Conservation (phyloP, 2,113 vertebrate species). For the Opisthocomus hoazin region DNA sequence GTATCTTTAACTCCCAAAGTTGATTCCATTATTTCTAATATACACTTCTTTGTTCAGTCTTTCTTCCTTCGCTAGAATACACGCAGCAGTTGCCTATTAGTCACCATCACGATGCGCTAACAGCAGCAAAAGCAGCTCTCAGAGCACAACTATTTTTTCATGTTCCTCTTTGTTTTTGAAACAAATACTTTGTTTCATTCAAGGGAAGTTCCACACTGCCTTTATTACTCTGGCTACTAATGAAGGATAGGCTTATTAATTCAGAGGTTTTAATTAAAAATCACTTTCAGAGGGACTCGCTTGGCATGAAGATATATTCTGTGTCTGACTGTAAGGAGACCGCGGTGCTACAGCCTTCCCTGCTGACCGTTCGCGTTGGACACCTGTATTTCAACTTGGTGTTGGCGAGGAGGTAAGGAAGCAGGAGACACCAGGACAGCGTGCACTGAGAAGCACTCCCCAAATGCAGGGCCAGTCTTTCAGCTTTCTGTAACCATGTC, state of each 20-base stretch:
- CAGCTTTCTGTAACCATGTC: not conserved
- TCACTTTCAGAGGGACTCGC: not conserved
- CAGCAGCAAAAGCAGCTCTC: not conserved
- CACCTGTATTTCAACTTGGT: accelerated
- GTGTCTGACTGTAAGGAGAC: not conserved
- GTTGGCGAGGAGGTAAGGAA: not conserved
- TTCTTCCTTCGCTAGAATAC: not conserved
- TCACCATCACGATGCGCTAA: not conserved
- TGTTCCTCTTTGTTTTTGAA: not conserved
- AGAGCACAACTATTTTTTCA: not conserved
- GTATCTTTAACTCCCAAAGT: not conserved
- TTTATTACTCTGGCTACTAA: not conserved
- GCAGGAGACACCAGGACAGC: not conserved
- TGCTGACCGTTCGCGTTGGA: accelerated
- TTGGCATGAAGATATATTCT: not conserved
- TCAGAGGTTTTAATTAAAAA: slow-evolving; percentile 37
- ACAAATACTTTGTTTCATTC: not conserved
- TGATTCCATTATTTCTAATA: not conserved
- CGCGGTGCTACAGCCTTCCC: not conserved
- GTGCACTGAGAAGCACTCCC: not conserved
- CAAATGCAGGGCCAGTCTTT: not conserved
- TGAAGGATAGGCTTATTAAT: slow-evolving; percentile 16
- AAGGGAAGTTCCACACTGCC: not conserved
- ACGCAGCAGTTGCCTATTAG: not conserved
- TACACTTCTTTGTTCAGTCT: not conserved